phyloP scores from a whole-genome alignment of 1,140 invertebrate genomes.

The Hyphantria cunea region DNA sequence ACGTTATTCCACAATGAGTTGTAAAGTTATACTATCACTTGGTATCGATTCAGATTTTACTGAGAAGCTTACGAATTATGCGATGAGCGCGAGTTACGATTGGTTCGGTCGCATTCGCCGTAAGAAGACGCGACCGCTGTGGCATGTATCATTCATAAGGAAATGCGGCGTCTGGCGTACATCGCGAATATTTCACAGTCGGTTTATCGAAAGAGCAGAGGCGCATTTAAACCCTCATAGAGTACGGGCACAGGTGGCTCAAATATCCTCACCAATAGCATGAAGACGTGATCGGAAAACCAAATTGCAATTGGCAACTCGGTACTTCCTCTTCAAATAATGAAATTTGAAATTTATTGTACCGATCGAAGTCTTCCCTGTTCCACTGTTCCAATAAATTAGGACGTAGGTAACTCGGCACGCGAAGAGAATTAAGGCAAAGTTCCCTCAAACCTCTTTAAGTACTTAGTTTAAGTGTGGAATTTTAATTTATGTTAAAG shows the following conservation, averaged over 20 bases:
- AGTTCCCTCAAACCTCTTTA: conserved; percentile 40
- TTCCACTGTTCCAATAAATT: conserved; percentile 65
- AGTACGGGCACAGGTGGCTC: conserved; percentile 77
- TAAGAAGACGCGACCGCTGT: conserved; percentile 49
- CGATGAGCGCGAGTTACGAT: conserved; percentile 47
- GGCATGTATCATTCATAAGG: conserved; percentile 79
- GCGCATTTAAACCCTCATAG: conserved; percentile 78
- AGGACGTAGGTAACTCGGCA: conserved; percentile 45
- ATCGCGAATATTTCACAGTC: conserved; percentile 77
- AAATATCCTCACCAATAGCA: conserved; percentile 78
- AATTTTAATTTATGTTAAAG: conserved; percentile 26
- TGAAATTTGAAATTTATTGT: conserved; percentile 80
- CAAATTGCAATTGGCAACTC: conserved; percentile 72
- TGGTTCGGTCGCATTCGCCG: conserved; percentile 45
- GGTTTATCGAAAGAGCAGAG: conserved; percentile 75
- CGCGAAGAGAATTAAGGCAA: conserved; percentile 44
- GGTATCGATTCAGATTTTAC: conserved; percentile 39
- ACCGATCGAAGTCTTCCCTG: conserved; percentile 62
- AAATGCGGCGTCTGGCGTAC: conserved; percentile 66
- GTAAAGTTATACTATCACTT: conserved; percentile 27
- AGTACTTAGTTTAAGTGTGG: conserved; percentile 23
- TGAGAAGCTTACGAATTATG: conserved; percentile 51
- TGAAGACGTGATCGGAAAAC: conserved; percentile 78
- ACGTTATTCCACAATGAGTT: conserved; percentile 15
- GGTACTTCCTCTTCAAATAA: conserved; percentile 79